These are phyloP conservation scores for Mus caroli DNA, from an alignment of 2,797 vertebrate species.

Conservation along the genomic window DNA sequence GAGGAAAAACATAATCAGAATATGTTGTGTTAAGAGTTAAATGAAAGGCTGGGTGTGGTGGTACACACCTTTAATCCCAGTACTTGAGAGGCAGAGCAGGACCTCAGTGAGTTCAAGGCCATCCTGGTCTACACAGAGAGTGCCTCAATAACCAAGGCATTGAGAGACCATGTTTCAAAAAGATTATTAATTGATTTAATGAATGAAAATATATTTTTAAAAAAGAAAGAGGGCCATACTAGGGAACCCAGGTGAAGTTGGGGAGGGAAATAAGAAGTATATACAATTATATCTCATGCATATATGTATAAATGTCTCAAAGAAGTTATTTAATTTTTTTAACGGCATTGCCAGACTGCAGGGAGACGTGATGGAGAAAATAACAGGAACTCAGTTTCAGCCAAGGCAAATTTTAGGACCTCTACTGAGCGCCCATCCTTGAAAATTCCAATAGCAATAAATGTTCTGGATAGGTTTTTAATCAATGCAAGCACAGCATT, in stretches of 20 bases:
- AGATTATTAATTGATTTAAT: neutral
- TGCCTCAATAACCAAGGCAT: neutral
- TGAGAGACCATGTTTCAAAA: neutral
- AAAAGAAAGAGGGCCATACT: neutral
- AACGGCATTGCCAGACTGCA: neutral
- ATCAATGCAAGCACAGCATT: neutral
- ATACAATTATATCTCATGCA: neutral
- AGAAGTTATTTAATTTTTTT: neutral
- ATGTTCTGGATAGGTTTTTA: neutral
- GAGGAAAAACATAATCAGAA: neutral
- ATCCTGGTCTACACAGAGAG: neutral
- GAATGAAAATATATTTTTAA: neutral
- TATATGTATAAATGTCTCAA: neutral
- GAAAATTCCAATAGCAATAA: neutral
- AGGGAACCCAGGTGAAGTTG: neutral
- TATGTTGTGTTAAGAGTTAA: neutral
- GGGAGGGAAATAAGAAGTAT: neutral
- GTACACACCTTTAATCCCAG: neutral
- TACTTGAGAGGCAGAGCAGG: neutral
- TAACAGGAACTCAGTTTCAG: neutral
- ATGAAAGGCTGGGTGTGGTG: neutral
- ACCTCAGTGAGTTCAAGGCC: neutral
- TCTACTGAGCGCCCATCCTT: neutral
- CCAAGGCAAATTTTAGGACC: neutral
- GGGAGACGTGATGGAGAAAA: neutral